Conservation (phyloP, 2,113 vertebrate genomes). For the Catharus minimus region DNA sequence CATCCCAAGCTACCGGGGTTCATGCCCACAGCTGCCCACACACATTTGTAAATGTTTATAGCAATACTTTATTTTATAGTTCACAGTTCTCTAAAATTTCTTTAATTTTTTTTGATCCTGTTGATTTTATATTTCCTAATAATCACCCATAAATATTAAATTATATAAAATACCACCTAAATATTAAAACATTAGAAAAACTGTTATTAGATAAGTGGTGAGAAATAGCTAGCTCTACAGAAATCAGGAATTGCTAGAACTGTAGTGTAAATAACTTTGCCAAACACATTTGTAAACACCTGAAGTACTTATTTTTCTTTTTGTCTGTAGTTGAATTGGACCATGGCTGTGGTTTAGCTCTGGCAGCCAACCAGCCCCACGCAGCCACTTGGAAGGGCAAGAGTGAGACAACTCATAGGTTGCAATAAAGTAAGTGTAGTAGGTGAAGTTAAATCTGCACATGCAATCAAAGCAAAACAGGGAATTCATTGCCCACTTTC, state of each 20-base stretch:
- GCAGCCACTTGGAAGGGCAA: not conserved
- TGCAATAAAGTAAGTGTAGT: not conserved
- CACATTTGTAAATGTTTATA: not conserved
- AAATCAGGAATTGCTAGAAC: not conserved
- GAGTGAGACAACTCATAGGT: not conserved
- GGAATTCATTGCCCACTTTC: not conserved
- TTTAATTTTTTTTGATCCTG: not conserved
- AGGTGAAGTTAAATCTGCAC: not conserved
- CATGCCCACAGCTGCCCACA: not conserved
- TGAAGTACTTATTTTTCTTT: not conserved
- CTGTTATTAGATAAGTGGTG: not conserved
- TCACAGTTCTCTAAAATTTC: not conserved
- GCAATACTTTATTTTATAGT: not conserved
- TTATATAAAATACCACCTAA: not conserved
- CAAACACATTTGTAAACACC: not conserved
- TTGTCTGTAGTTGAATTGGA: not conserved
- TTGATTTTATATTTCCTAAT: not conserved
- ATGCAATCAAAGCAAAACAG: fast-evolving
- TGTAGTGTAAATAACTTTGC: not conserved
- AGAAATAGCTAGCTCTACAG: not conserved
- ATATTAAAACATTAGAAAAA: not conserved
- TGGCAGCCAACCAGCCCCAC: fast-evolving
- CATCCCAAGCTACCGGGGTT: not conserved
- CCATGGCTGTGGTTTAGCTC: not conserved
- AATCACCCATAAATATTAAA: not conserved